Evolutionary conservation across 2,113 vertebrate species (phyloP).

Genomic region (Hystrix cristata): DNA sequence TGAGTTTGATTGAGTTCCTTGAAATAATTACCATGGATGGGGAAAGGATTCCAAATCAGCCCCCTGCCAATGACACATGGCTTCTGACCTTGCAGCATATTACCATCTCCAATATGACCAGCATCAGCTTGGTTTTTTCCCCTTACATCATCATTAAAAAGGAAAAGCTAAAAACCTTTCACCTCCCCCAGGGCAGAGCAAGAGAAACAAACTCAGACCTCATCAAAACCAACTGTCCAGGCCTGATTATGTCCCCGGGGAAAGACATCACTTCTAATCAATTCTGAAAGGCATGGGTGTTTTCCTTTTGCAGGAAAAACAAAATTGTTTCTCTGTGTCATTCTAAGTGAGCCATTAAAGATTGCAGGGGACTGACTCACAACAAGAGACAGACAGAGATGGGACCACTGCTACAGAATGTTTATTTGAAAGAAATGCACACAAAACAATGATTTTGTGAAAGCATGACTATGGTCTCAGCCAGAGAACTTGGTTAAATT

Average conservation of each 20-base stretch:
- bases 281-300: slow-evolving; percentile 53
- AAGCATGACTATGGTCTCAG: background rate
- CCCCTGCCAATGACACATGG: background rate
- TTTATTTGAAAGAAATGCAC: background rate
- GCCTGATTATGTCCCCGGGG: slow-evolving; percentile 63
- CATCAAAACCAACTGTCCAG: slow-evolving; percentile 59
- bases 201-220: slow-evolving; percentile 32
- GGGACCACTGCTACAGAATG: background rate
- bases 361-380: background rate
- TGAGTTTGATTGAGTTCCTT: slow-evolving; percentile 62
- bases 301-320: slow-evolving; percentile 60
- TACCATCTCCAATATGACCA: background rate
- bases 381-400: background rate
- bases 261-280: slow-evolving; percentile 63
- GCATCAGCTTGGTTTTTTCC: slow-evolving; percentile 10
- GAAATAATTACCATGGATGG: slow-evolving; percentile 56
- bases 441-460: background rate
- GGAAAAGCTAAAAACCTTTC: slow-evolving; percentile 42
- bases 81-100: background rate
- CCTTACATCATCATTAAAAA: slow-evolving; percentile 44
- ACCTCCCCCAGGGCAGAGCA: slow-evolving; percentile 10
- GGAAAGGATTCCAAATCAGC: slow-evolving; percentile 36
- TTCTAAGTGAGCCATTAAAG: slow-evolving; percentile 3
- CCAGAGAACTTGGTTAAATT: background rate
- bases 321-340: slow-evolving; percentile 50